These are phyloP conservation scores for Calvadosia cruxmelitensis DNA, from an alignment of 30 jellyfish, hydroid and myxozoan species.

Conservation along the genomic window DNA sequence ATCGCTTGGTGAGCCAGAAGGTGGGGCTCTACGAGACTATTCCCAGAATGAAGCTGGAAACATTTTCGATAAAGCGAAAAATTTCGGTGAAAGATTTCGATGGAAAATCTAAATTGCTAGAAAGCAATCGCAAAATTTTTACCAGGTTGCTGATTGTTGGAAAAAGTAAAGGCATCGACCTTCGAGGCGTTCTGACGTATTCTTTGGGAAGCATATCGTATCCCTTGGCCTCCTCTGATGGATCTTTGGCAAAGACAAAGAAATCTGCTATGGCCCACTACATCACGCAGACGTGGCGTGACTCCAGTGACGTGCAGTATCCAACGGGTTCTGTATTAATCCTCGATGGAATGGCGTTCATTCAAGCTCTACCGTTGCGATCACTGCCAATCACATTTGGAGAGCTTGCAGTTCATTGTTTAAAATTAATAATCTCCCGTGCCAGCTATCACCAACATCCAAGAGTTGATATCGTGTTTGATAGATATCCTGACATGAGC, in stretches of 20 bases:
- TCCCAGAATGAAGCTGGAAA: conserved; percentile 5
- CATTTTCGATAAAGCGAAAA: background rate
- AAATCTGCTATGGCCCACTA: conserved; percentile 9
- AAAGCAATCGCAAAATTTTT: too few relatives aligned
- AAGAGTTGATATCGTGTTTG: conserved; percentile 32
- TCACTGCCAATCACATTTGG: conserved; percentile 26
- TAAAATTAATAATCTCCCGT: conserved; percentile 1
- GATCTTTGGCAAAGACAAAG: conserved; percentile 10
- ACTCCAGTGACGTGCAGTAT: background rate
- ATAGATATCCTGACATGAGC: conserved; percentile 32
- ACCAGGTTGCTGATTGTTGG: too few relatives aligned
- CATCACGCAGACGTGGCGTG: background rate
- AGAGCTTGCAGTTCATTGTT: conserved; percentile 11
- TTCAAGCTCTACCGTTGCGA: conserved; percentile 23
- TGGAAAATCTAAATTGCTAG: conserved; percentile 9
- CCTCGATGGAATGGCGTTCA: conserved; percentile 33
- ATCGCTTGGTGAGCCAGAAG: conserved; percentile 1
- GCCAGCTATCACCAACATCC: background rate
- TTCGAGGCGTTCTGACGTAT: too few relatives aligned
- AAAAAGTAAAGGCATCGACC: too few relatives aligned
- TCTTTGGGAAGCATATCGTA: too few relatives aligned
- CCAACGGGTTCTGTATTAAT: conserved; percentile 7
- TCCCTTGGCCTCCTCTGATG: conserved; percentile 14
- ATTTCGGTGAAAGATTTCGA: background rate
- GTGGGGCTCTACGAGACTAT: conserved; percentile 16